Evolutionary conservation across 2,888 invertebrate genomes (phyloP).

Genomic region (Drosophila sordidula): DNA sequence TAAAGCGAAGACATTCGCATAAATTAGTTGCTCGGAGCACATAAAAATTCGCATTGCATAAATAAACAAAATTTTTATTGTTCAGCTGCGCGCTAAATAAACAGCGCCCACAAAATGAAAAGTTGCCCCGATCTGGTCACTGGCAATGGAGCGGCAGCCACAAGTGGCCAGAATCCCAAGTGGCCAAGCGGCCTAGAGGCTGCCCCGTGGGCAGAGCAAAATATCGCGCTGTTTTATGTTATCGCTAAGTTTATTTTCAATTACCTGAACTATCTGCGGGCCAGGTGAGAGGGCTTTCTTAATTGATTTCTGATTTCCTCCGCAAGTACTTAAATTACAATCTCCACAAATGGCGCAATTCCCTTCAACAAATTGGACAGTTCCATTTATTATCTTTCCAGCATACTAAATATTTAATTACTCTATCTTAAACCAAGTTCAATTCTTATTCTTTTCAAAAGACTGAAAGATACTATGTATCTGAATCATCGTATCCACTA

Average conservation of each 20-base stretch:
- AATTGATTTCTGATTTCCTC: slow-evolving; percentile 14
- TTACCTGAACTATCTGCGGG: slow-evolving; percentile 22
- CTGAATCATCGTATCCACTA: too few species aligned
- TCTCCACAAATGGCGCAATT: neutral
- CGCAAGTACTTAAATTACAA: neutral
- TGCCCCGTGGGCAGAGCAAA: neutral
- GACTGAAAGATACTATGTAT: too few species aligned
- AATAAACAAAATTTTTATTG: slow-evolving; percentile 70
- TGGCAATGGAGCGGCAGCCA: slow-evolving; percentile 49
- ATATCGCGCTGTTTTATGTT: slow-evolving; percentile 7
- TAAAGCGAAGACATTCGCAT: slow-evolving; percentile 54
- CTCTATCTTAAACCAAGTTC: too few species aligned
- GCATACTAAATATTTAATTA: too few species aligned
- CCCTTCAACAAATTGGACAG: neutral
- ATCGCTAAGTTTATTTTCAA: slow-evolving; percentile 18
- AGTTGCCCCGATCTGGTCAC: slow-evolving; percentile 34
- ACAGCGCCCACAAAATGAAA: slow-evolving; percentile 50
- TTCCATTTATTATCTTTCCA: too few species aligned
- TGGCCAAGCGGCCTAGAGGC: slow-evolving; percentile 4
- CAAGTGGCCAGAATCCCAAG: slow-evolving; percentile 45
- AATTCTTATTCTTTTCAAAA: too few species aligned
- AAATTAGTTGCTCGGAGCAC: slow-evolving; percentile 55
- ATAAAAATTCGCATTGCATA: slow-evolving; percentile 64
- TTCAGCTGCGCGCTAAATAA: slow-evolving; percentile 57
- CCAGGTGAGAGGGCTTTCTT: slow-evolving; percentile 11